phyloP scores from a whole-genome alignment of 2,888 invertebrate species.

The Harmothoe impar region DNA sequence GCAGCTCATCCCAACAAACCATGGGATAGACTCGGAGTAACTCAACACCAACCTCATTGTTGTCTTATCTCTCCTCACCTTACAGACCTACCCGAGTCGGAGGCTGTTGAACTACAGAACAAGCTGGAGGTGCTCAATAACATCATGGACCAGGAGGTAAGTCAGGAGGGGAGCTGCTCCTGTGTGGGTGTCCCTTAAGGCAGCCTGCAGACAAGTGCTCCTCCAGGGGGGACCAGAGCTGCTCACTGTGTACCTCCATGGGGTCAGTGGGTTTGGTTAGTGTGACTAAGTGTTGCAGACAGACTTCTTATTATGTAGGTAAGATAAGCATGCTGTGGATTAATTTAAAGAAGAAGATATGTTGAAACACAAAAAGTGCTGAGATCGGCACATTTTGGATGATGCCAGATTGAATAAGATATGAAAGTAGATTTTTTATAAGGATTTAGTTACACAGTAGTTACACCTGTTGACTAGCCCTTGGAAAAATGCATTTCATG shows the following conservation, averaged over 20 bases:
- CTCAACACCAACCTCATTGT: neutral
- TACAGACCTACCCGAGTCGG: conserved; percentile 93
- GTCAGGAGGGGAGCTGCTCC: conserved; percentile 43
- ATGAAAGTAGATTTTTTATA: too few relatives aligned
- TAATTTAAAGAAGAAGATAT: too few relatives aligned
- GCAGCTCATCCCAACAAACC: neutral
- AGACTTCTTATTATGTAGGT: too few relatives aligned
- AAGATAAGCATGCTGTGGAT: too few relatives aligned
- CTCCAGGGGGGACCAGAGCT: neutral
- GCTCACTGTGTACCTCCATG: neutral
- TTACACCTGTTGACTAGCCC: too few relatives aligned
- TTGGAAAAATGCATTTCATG: too few relatives aligned
- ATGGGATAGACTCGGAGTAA: too few relatives aligned
- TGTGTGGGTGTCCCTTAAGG: neutral
- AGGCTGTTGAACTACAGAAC: conserved; percentile 93
- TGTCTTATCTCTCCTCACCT: conserved; percentile 63
- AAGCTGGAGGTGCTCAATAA: conserved; percentile 95
- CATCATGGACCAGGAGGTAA: conserved; percentile 92
- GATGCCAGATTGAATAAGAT: too few relatives aligned
- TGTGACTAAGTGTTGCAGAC: neutral
- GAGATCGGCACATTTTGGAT: too few relatives aligned
- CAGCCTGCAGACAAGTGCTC: neutral
- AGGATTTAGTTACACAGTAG: too few relatives aligned
- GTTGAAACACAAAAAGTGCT: too few relatives aligned
- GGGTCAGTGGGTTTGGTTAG: neutral